A percentile compares a stretch with the other conserved stretches of the same genome.
Evolutionary conservation across 2,888 invertebrate genomes (phyloP).

Genomic region (Ganaspis brasiliensis): DNA sequence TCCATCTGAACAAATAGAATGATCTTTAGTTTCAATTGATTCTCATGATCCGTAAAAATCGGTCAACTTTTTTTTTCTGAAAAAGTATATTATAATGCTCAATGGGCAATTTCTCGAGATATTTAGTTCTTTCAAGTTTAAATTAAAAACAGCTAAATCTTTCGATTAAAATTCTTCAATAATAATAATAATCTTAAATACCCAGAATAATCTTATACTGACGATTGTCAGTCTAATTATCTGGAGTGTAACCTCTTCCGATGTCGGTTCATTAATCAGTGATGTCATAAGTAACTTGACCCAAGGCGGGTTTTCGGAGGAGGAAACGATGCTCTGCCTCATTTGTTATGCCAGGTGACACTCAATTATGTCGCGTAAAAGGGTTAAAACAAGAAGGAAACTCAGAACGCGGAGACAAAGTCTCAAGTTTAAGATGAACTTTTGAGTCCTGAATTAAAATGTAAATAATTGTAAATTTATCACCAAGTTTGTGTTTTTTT

Average conservation of each 20-base stretch:
- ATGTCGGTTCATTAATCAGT: constrained; percentile 77
- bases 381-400: constrained; percentile 64
- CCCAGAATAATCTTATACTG: background rate
- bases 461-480: too few relatives aligned
- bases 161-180: too few relatives aligned
- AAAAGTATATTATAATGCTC: too few relatives aligned
- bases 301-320: constrained; percentile 57
- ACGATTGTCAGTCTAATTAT: constrained; percentile 72
- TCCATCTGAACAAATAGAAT: background rate
- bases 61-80: background rate
- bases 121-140: too few relatives aligned
- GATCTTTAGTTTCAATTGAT: background rate
- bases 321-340: constrained; percentile 63
- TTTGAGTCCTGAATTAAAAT: constrained; percentile 11
- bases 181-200: too few relatives aligned
- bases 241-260: constrained; percentile 70
- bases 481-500: too few relatives aligned
- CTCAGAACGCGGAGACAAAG: constrained; percentile 59
- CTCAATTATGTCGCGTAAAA: constrained; percentile 77
- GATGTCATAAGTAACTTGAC: constrained; percentile 73
- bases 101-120: too few relatives aligned
- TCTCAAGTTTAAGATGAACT: constrained; percentile 25
- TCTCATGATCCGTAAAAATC: background rate
- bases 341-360: constrained; percentile 79
- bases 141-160: too few relatives aligned